Base-by-base conservation (phyloP, 2,797 vertebrate genomes). In the Semaprochilodus insignis region DNA sequence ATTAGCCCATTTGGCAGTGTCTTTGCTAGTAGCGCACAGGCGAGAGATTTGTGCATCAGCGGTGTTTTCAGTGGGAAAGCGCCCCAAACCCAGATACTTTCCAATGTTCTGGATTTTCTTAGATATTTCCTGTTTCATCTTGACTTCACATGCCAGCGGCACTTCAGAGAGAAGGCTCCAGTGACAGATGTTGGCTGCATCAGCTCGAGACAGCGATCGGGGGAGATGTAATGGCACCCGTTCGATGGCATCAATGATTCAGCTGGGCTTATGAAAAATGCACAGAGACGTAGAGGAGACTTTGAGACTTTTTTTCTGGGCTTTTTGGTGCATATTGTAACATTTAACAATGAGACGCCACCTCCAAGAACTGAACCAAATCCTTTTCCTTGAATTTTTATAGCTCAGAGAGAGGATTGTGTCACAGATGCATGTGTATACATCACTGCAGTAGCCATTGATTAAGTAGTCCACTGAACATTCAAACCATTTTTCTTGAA, bases 191-290 rank as follows among this genome's bases (percentile, higher is more conserved):
- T 62, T 77, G 52, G 60, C 74, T 25, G 21, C 65, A 70, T 78
- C 52, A 81, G 36, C 25, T 34, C 31, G 57, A 78, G 72, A 63
- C 77, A 54, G n/a, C 59, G 72, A 72, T 77, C 27, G 60, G 40
- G 62, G 71, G 17, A 57, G 54, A 59, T 74, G 73, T 71, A 82
- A 78, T 81, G 66, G 67, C 60, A 77, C 71, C 74, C 66, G 78
- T 81, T 86, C 34, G 16, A 36, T 65, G 51, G 52, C 73, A 80
- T 85, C 21, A 67, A 78, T 86, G 71, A 83, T 86, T 86, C 59
- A 82, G 19, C 40, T 34, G 25, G 74, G 65, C 69, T 71, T 55
- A 83, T 81, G 57, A 78, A 81, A 81, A 71, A 80, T 80, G 84
- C 57, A 85, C 71, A 62, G n/a, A 62, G 71, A 78, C 84, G 23